Evolutionary conservation across 1,140 invertebrate species (phyloP), one percentile per base, ranked within the genome.

Genomic region (Gonatopus flavifemur): DNA sequence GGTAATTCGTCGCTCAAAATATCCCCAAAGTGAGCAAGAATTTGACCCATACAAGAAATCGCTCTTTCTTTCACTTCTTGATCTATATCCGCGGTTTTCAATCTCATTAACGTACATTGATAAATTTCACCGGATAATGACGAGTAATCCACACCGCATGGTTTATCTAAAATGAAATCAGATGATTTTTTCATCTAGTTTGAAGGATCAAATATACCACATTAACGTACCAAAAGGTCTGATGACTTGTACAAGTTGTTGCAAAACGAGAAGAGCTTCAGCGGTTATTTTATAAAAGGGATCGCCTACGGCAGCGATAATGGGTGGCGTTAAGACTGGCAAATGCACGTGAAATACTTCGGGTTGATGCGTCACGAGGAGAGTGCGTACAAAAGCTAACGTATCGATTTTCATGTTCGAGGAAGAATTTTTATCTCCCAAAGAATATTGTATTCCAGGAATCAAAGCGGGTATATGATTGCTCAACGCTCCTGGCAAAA

Each of bases 351-450:
- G 84, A 58, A 85, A 82, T 3, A 73, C 77, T 67, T 84, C 82
- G 0, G 90, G 86, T 32, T 84, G 83, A 77, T 98, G 96, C 5
- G 91, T 89, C 24, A 86, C 83, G 20, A 98, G 72, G 41, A 98
- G 75, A 58, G 89, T 91, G 71, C 94, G 88, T 5, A 98, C 80
- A 77, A 99, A 99, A 33, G 92, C 87, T 47, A 99, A 76, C 0
- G 96, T 94, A 66, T 98, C 96, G 55, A 98, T 98, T 81, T 98
- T 98, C 93, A 98, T 98, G 64, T 96, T 98, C 36, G 94, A 96
- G 21, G 91, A 94, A 0, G 94, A 93, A 66, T 91, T 93, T 64
- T 96, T 96, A 64, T 98, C 95, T 0, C 88, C 87, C 16, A 98
- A 80, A 8, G 93, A 94, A 69, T 91, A 96, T 60, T 93, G 88